Evolutionary conservation across 2,797 vertebrate genomes (phyloP).

Genomic region (Hylomyscus alleni): DNA sequence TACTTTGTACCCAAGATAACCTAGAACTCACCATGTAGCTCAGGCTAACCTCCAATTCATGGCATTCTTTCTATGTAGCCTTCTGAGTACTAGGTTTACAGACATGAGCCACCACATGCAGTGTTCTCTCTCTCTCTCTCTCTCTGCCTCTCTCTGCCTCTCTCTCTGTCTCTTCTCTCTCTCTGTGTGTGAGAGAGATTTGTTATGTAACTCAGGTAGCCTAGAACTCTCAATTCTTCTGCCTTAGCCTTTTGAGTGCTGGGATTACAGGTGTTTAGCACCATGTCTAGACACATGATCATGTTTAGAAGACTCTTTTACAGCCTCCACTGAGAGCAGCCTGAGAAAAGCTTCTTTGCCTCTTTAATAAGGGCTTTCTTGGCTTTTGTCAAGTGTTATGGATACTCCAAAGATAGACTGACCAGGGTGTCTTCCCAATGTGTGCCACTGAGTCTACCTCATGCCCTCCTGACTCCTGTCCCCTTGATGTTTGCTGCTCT

Average conservation of each 20-base stretch:
- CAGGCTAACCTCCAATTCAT: background rate
- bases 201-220: background rate
- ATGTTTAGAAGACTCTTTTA: background rate
- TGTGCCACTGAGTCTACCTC: background rate
- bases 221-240: background rate
- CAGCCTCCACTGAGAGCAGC: background rate
- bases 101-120: background rate
- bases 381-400: background rate
- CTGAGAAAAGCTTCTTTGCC: conserved; percentile 38
- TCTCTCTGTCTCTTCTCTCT: background rate
- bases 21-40: background rate
- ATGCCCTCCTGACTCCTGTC: background rate
- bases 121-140: background rate
- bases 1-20: background rate
- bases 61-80: background rate
- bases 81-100: background rate
- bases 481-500: background rate
- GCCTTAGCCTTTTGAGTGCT: background rate
- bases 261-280: background rate
- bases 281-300: background rate
- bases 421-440: background rate
- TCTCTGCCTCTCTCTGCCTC: background rate
- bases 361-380: background rate
- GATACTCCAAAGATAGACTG: background rate
- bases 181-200: background rate